These are phyloP conservation scores for Campylomormyrus numenius DNA, from an alignment of 2,113 vertebrate genomes.

Conservation along the genomic window DNA sequence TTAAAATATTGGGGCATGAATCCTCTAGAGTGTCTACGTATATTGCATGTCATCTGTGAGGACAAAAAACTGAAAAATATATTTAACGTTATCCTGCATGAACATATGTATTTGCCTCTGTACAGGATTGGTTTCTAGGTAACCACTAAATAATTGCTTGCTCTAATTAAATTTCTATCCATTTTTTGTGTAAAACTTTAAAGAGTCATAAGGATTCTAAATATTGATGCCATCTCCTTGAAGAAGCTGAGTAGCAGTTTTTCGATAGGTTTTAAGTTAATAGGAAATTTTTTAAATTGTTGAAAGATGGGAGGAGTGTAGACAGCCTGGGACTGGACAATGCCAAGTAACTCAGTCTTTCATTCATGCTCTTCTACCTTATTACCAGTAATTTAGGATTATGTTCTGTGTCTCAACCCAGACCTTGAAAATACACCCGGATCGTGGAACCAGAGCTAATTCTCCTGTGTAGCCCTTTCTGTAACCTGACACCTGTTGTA, in stretches of 20 bases:
- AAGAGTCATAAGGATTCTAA: neutral
- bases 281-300: neutral
- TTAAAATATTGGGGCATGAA: constrained; percentile 14
- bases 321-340: neutral
- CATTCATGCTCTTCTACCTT: neutral
- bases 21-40: neutral
- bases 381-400: neutral
- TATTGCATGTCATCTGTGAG: constrained; percentile 17
- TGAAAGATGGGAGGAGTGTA: neutral
- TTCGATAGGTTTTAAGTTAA: neutral
- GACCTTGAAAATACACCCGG: neutral
- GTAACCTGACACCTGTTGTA: neutral
- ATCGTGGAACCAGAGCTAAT: neutral
- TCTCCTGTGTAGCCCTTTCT: neutral
- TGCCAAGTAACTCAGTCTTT: neutral
- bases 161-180: constrained; percentile 21
- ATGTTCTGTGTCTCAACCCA: neutral
- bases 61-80: constrained; percentile 11
- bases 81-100: constrained; percentile 45
- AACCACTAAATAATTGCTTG: constrained; percentile 47
- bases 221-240: neutral
- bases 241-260: neutral
- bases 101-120: constrained; percentile 45
- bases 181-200: neutral
- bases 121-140: constrained; percentile 52